Conservation (phyloP, 1,140 invertebrate species). For the Zeugodacus cucurbitae region DNA sequence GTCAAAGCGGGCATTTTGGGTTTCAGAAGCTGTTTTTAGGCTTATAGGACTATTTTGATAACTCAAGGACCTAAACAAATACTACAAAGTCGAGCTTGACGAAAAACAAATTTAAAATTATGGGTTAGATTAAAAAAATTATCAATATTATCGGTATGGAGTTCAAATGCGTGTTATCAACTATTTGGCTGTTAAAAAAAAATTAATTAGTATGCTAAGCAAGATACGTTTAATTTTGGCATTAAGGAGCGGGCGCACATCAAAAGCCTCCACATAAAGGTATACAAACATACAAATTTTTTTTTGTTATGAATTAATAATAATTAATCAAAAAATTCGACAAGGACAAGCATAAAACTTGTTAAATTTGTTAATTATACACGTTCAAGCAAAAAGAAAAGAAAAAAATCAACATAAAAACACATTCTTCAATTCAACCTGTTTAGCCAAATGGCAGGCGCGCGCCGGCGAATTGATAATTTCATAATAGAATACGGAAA, state of each 20-base stretch:
- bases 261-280: background rate
- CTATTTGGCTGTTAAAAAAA: too few relatives aligned
- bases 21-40: too few relatives aligned
- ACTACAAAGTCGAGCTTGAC: too few relatives aligned
- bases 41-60: too few relatives aligned
- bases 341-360: background rate
- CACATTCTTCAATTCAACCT: slow-evolving; percentile 73
- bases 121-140: background rate
- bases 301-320: background rate
- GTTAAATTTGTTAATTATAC: slow-evolving; percentile 9
- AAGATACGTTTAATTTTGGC: background rate
- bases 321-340: slow-evolving; percentile 17
- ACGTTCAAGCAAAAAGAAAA: slow-evolving; percentile 25
- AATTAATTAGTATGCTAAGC: background rate
- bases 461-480: slow-evolving; percentile 96
- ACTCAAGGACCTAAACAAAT: too few relatives aligned
- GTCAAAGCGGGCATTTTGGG: too few relatives aligned
- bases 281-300: background rate
- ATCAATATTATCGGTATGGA: too few relatives aligned
- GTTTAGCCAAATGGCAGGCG: slow-evolving; percentile 96
- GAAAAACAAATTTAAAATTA: background rate
- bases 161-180: too few relatives aligned
- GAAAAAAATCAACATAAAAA: too few relatives aligned
- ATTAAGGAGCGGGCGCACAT: background rate
- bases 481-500: slow-evolving; percentile 99